Percentiles rank a stretch among this genome's conserved stretches.
These are phyloP conservation scores for Mesorhabditis belari DNA, from an alignment of 2,888 invertebrate genomes.

Conservation along the genomic window DNA sequence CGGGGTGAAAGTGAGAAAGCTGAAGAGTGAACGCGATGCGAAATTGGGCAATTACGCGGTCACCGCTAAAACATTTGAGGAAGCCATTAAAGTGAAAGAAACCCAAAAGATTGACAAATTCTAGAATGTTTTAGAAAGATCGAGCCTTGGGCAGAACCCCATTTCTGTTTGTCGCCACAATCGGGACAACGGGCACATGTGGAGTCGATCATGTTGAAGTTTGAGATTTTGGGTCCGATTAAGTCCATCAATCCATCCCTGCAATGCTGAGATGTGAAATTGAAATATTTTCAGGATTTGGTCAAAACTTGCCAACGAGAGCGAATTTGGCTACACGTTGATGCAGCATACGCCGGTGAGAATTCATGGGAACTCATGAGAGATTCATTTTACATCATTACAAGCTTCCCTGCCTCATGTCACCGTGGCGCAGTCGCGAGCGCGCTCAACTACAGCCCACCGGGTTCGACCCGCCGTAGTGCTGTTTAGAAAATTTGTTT, in stretches of 20 bases:
- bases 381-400: too few relatives aligned
- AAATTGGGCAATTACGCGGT: constrained; percentile 65
- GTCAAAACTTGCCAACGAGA: constrained; percentile 68
- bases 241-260: too few relatives aligned
- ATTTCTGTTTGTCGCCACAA: constrained; percentile 34
- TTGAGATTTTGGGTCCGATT: too few relatives aligned
- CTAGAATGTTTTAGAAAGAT: constrained; percentile 19
- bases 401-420: too few relatives aligned
- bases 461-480: too few relatives aligned
- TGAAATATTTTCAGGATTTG: constrained; percentile 56
- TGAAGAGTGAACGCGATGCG: constrained; percentile 58
- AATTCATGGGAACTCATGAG: too few relatives aligned
- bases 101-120: not conserved
- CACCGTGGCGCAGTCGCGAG: too few relatives aligned
- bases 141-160: constrained; percentile 31
- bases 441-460: too few relatives aligned
- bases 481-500: too few relatives aligned
- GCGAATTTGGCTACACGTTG: constrained; percentile 87
- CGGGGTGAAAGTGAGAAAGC: constrained; percentile 69
- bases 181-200: constrained; percentile 89
- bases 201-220: constrained; percentile 81
- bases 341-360: constrained; percentile 88
- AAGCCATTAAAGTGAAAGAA: constrained; percentile 57
- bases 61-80: constrained; percentile 65
- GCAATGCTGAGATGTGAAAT: not conserved